Percentiles rank a stretch among this genome's conserved stretches.
These are phyloP conservation scores for Poeciliopsis retropinna DNA, from an alignment of 2,113 vertebrate species.

Conservation along the genomic window DNA sequence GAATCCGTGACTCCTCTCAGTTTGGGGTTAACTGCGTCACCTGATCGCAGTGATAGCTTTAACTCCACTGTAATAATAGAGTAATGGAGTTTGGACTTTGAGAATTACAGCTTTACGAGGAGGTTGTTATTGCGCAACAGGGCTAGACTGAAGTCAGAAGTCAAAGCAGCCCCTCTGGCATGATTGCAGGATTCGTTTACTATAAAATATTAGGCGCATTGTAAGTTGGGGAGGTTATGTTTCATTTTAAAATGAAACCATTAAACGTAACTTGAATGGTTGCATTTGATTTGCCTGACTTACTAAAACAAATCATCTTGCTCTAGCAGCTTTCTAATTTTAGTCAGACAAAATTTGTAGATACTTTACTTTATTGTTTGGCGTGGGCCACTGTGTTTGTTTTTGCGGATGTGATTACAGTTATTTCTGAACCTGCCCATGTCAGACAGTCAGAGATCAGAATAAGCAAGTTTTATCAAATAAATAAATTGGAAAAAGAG, in stretches of 20 bases:
- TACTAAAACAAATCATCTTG: not conserved
- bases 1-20: not conserved
- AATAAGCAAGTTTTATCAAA: no score
- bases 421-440: no score
- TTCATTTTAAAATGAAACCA: not conserved
- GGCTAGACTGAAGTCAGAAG: conserved; percentile 12
- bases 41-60: not conserved
- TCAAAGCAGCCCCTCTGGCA: not conserved
- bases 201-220: no score
- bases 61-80: not conserved
- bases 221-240: not conserved
- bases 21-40: not conserved
- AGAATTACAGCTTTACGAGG: conserved; percentile 31
- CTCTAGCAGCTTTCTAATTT: not conserved
- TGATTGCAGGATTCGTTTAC: no score
- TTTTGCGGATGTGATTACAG: no score
- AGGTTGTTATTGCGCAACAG: conserved; percentile 42
- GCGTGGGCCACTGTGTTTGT: no score
- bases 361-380: no score
- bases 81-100: conserved; percentile 55
- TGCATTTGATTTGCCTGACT: no score
- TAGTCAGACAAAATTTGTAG: no score
- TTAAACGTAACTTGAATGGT: not conserved
- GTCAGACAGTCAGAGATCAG: no score
- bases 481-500: no score